Conservation (phyloP, 2,888 invertebrate genomes). For the Agrotis puta region DNA sequence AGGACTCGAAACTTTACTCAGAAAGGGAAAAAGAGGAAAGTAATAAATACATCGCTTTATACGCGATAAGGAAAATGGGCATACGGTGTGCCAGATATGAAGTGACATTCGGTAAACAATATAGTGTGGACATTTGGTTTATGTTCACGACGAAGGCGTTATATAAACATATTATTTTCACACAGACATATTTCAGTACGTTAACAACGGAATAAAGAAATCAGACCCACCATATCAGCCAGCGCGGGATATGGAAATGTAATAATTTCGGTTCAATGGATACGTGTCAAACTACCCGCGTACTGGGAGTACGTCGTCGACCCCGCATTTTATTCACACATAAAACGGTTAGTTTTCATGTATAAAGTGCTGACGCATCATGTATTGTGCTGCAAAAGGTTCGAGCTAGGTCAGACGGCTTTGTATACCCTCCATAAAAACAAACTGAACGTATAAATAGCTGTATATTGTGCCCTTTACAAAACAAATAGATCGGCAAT, state of each 20-base stretch:
- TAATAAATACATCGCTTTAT: constrained; percentile 42
- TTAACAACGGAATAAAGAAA: neutral
- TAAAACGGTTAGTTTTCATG: constrained; percentile 65
- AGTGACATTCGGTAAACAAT: constrained; percentile 41
- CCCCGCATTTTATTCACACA: constrained; percentile 58
- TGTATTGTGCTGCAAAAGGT: constrained; percentile 65
- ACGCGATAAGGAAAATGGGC: constrained; percentile 45
- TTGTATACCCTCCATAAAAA: constrained; percentile 43
- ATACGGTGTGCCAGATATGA: constrained; percentile 23
- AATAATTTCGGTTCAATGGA: constrained; percentile 46
- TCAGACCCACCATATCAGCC: neutral
- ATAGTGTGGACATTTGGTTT: constrained; percentile 33
- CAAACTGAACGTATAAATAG: constrained; percentile 41
- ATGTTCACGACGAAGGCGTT: neutral
- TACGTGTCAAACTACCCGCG: constrained; percentile 41
- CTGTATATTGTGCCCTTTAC: constrained; percentile 21
- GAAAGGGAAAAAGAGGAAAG: constrained; percentile 19
- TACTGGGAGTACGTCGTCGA: constrained; percentile 38
- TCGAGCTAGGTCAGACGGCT: constrained; percentile 48
- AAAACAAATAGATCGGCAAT: constrained; percentile 28
- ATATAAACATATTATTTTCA: constrained; percentile 9
- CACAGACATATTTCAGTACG: neutral
- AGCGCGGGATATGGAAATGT: constrained; percentile 27
- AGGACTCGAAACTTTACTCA: constrained; percentile 11
- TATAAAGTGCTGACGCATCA: constrained; percentile 64